Evolutionary conservation across 2,113 vertebrate species (phyloP).

Genomic region (Rostratula benghalensis): DNA sequence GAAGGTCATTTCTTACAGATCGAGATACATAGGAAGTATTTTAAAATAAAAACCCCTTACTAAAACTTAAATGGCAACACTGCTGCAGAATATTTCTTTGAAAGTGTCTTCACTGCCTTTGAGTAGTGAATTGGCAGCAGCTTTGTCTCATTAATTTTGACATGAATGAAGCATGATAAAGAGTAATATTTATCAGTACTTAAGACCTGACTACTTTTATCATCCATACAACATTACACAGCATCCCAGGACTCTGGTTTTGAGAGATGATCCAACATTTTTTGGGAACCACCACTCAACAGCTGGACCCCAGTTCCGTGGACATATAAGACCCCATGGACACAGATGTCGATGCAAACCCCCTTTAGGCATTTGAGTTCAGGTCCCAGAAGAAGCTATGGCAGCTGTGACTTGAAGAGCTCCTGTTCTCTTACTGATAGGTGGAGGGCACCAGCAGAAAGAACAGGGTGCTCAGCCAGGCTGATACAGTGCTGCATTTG

Average conservation of each 20-base stretch:
- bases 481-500: background rate
- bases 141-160: background rate
- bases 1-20: background rate
- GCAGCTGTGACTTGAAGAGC: background rate
- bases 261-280: background rate
- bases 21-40: background rate
- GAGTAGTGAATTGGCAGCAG: background rate
- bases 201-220: background rate
- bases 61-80: background rate
- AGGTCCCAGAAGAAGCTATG: background rate
- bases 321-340: background rate
- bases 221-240: background rate
- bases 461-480: rapidly evolving
- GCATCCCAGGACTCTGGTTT: background rate
- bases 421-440: background rate
- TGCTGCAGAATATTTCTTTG: background rate
- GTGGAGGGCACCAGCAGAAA: background rate
- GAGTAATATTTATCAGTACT: background rate
- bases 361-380: background rate
- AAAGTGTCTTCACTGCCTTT: background rate
- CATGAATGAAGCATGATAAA: background rate
- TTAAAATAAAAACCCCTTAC: background rate
- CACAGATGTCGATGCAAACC: background rate
- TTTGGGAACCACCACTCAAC: rapidly evolving
- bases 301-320: background rate